A percentile compares a stretch with the other conserved stretches of the same genome.
Conservation (phyloP, 2,888 invertebrate genomes). For the Melanotus villosus region DNA sequence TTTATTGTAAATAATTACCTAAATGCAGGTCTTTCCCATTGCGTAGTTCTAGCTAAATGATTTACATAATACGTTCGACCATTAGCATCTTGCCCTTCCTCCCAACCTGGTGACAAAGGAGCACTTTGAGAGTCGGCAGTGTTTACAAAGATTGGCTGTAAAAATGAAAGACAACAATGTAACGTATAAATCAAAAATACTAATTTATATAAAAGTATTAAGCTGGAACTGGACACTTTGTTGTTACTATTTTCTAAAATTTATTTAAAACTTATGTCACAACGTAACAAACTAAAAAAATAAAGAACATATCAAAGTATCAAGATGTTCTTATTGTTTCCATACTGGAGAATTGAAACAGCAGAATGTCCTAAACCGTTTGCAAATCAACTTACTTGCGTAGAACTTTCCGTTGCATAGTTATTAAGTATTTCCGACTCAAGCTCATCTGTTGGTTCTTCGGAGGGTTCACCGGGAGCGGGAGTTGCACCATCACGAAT, state of each 20-base stretch:
- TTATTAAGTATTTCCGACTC: slow-evolving; percentile 87
- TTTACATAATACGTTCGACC: slow-evolving; percentile 98
- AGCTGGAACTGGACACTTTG: too few species aligned
- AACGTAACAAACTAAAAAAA: too few species aligned
- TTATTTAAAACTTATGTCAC: not conserved
- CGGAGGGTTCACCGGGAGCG: slow-evolving; percentile 65
- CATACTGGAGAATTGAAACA: too few species aligned
- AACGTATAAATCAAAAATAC: too few species aligned
- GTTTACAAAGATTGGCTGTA: slow-evolving; percentile 66
- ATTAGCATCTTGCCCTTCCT: slow-evolving; percentile 97
- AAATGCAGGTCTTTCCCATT: slow-evolving; percentile 94
- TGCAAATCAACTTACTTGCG: too few species aligned
- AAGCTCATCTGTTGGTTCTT: slow-evolving; percentile 70
- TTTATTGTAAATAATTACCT: slow-evolving; percentile 70
- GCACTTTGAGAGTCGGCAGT: slow-evolving; percentile 54
- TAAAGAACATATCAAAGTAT: too few species aligned
- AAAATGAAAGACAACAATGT: too few species aligned
- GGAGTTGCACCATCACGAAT: slow-evolving; percentile 72
- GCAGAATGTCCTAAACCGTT: too few species aligned
- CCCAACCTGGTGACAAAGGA: slow-evolving; percentile 91
- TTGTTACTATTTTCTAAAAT: too few species aligned
- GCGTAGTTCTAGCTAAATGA: slow-evolving; percentile 93
- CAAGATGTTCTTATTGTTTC: too few species aligned
- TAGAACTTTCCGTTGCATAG: slow-evolving; percentile 71
- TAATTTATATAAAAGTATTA: too few species aligned